Base-by-base conservation (phyloP, 2,888 invertebrate species). In the Drymonia ruficornis region DNA sequence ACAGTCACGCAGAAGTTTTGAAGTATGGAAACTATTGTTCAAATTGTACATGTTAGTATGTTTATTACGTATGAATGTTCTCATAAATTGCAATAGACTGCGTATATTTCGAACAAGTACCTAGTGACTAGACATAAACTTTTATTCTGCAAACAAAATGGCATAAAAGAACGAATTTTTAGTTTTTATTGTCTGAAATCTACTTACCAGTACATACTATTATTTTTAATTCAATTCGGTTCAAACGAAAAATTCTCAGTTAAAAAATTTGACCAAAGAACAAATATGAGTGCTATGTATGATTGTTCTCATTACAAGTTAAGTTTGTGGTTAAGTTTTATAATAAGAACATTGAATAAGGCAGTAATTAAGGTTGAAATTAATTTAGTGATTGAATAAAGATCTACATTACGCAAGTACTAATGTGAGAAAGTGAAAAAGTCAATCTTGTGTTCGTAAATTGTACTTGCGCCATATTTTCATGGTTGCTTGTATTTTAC, bases 251-350 rank as follows among this genome's bases (percentile, higher is more conserved):
- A 59, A 71, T 61, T 74, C 72, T 76, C 73, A 78, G 70, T 65
- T 55, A 49, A 66, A 62, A 59, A 66, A 68, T 69, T 75, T 78
- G 76, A 81, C 86, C 86, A 86, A 86, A 86, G 86, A 86, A 78
- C 77, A 80, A 80, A 81, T 78, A 79, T 72, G 67, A 69, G 73
- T 72, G 72, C 69, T 72, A 67, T 65, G 70, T 62, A 56, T 65
- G 65, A 67, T 61, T 65, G 73, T 70, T 68, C 72, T 70, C 69
- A 63, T 62, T 61, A 52, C 45, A 48, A 65, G 55, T 62, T 72
- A 69, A 73, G 72, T 69, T 68, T 65, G 53, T 57, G 44, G 40
- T 65, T 65, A 67, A 61, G 64, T 45, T 66, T 68, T 58, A 49
- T 23, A 7, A 45, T 59, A 54, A 54, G 59, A 1, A 48, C n/a